Evolutionary conservation across 2,888 invertebrate genomes (phyloP).

Genomic region (Dryobotodes eremita): DNA sequence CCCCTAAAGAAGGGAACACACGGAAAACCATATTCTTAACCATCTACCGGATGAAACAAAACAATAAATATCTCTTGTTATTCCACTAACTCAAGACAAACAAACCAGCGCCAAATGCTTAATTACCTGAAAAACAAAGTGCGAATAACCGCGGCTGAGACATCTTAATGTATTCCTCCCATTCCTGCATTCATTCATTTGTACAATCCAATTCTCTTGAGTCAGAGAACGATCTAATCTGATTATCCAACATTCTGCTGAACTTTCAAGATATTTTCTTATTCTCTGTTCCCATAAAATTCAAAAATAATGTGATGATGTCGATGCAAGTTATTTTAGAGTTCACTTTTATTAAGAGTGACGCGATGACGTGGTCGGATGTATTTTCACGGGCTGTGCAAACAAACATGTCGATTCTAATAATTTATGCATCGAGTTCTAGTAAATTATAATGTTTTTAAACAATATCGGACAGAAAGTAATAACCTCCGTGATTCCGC

Average conservation of each 20-base stretch:
- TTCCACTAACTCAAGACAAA: slow-evolving; percentile 9
- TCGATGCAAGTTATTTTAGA: slow-evolving; percentile 32
- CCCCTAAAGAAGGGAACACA: not conserved
- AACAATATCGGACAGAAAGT: slow-evolving; percentile 44
- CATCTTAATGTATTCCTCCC: slow-evolving; percentile 26
- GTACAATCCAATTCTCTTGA: slow-evolving; percentile 29
- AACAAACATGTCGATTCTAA: slow-evolving; percentile 45
- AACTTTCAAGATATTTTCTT: slow-evolving; percentile 13
- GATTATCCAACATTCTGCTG: slow-evolving; percentile 7
- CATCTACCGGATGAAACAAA: not conserved
- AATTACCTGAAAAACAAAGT: slow-evolving; percentile 32
- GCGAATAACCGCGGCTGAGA: slow-evolving; percentile 1
- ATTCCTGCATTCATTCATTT: slow-evolving; percentile 16
- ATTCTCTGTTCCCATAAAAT: not conserved
- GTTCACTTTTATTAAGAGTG: slow-evolving; percentile 9
- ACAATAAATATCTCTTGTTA: not conserved
- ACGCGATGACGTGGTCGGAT: slow-evolving; percentile 32
- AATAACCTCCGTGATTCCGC: slow-evolving; percentile 29
- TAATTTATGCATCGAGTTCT: slow-evolving; percentile 40
- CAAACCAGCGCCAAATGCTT: slow-evolving; percentile 5
- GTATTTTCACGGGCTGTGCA: slow-evolving; percentile 14
- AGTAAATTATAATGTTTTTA: slow-evolving; percentile 51
- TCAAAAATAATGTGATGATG: slow-evolving; percentile 9
- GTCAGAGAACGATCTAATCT: slow-evolving; percentile 16
- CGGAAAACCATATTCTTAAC: not conserved